phyloP scores from a whole-genome alignment of 2,888 invertebrate species.

The Tetragonula carbonaria region DNA sequence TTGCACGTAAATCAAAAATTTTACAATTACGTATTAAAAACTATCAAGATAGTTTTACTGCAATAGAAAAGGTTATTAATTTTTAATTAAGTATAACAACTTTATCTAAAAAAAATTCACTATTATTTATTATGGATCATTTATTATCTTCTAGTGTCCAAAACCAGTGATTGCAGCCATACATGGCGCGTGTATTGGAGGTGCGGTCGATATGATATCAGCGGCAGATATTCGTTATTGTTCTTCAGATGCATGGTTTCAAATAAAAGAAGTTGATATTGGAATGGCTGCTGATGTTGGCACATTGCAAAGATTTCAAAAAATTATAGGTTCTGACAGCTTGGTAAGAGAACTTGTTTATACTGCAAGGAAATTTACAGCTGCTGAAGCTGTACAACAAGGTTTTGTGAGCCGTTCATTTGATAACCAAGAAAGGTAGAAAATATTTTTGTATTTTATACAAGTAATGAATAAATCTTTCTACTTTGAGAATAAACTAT shows the following conservation, averaged over 20 bases:
- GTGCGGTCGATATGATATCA: constrained; percentile 94
- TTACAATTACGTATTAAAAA: constrained; percentile 87
- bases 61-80: constrained; percentile 89
- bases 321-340: constrained; percentile 94
- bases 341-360: constrained; percentile 94
- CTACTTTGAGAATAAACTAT: not conserved
- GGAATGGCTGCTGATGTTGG: constrained; percentile 99
- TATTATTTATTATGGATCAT: constrained; percentile 2
- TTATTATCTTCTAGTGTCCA: constrained; percentile 86
- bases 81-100: not conserved
- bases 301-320: constrained; percentile 95
- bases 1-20: constrained; percentile 90
- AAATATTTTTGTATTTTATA: not conserved
- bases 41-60: constrained; percentile 92
- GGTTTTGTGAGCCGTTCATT: constrained; percentile 94
- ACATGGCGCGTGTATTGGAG: constrained; percentile 96
- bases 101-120: constrained; percentile 25
- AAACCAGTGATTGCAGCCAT: constrained; percentile 96
- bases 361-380: constrained; percentile 92
- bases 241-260: constrained; percentile 95
- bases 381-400: constrained; percentile 91
- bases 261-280: constrained; percentile 94
- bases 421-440: constrained; percentile 88
- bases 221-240: constrained; percentile 97
- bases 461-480: not conserved